Conservation (phyloP, 1,140 invertebrate species). For the Stegodyphus mimosarum region DNA sequence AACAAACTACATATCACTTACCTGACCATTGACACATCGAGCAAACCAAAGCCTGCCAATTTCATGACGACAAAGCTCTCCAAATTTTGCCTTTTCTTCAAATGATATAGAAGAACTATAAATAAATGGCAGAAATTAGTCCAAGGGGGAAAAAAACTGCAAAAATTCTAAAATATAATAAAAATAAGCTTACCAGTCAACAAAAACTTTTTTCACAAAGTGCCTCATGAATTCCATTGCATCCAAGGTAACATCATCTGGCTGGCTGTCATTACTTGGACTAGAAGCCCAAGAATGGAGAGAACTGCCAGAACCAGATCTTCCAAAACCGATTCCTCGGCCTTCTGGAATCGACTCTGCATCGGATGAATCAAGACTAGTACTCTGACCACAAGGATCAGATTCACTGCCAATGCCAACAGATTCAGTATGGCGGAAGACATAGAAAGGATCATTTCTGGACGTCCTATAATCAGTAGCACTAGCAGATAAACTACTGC, state of each 20-base stretch:
- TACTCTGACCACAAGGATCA: slow-evolving; percentile 73
- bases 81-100: slow-evolving; percentile 78
- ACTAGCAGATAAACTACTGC: slow-evolving; percentile 50
- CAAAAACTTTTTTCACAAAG: slow-evolving; percentile 79
- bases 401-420: slow-evolving; percentile 72
- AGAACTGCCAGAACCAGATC: slow-evolving; percentile 76
- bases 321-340: slow-evolving; percentile 62
- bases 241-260: slow-evolving; percentile 74
- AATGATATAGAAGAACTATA: slow-evolving; percentile 71
- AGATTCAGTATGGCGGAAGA: slow-evolving; percentile 63
- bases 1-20: slow-evolving; percentile 62
- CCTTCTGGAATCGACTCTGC: slow-evolving; percentile 65
- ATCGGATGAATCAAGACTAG: slow-evolving; percentile 74
- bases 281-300: slow-evolving; percentile 80
- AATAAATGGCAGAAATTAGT: slow-evolving; percentile 6
- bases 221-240: slow-evolving; percentile 78
- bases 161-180: not conserved
- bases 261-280: slow-evolving; percentile 78
- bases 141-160: not conserved
- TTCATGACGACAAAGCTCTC: slow-evolving; percentile 72
- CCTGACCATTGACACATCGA: slow-evolving; percentile 79
- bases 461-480: slow-evolving; percentile 26
- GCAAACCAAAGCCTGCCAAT: slow-evolving; percentile 75
- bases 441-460: slow-evolving; percentile 59
- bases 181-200: slow-evolving; percentile 66